These are phyloP conservation scores for Chromobotia macracanthus DNA, from an alignment of 2,797 vertebrate species.

Conservation along the genomic window DNA sequence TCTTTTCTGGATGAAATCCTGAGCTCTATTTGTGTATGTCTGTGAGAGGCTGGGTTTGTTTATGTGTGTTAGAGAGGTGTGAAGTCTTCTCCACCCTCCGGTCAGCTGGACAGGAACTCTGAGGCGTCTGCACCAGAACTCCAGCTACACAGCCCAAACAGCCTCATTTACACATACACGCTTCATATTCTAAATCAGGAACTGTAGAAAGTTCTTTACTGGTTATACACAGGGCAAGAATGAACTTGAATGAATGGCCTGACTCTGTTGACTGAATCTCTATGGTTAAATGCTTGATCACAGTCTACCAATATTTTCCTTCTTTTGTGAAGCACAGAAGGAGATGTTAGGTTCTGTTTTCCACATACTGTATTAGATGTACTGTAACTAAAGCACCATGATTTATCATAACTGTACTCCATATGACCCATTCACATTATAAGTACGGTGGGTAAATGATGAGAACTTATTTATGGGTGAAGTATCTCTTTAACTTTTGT, in stretches of 20 bases:
- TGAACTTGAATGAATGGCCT: not conserved
- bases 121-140: conserved; percentile 22
- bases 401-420: not conserved
- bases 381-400: not conserved
- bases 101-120: conserved; percentile 41
- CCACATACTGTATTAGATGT: no score
- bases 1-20: conserved; percentile 16
- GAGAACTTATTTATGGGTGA: not conserved
- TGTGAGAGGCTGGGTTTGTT: conserved; percentile 27
- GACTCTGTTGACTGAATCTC: conserved; percentile 11
- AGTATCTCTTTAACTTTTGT: not conserved
- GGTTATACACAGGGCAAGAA: conserved; percentile 14
- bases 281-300: conserved; percentile 20
- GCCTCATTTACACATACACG: not conserved
- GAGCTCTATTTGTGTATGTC: conserved; percentile 8
- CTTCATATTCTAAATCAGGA: conserved; percentile 12
- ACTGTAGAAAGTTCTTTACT: not conserved
- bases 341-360: no score
- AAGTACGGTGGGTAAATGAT: not conserved
- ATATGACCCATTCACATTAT: not conserved
- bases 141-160: conserved; percentile 9
- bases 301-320: not conserved
- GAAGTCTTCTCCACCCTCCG: conserved; percentile 27
- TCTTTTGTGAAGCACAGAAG: no score
- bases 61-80: conserved; percentile 38